These are phyloP conservation scores for Megaptera novaeangliae DNA, from an alignment of 2,113 vertebrate genomes.

Conservation along the genomic window DNA sequence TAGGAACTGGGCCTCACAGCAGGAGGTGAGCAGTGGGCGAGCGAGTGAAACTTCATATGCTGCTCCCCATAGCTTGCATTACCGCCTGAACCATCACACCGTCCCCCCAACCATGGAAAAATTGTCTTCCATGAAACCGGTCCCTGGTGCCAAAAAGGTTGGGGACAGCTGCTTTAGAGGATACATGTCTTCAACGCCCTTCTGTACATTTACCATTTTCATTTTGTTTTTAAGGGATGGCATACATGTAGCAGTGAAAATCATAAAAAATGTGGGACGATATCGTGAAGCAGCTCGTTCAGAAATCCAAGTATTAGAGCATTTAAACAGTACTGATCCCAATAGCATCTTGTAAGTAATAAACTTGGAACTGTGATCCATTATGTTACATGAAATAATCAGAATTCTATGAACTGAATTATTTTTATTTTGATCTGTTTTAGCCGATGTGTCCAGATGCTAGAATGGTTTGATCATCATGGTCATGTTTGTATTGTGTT, in stretches of 20 bases:
- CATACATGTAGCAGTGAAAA: conserved; percentile 95
- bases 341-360: conserved; percentile 85
- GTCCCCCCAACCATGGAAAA: too few species aligned
- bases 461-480: conserved; percentile 97
- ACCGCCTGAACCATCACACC: too few species aligned
- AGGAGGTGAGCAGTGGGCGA: too few species aligned
- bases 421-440: conserved; percentile 44
- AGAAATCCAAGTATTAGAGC: conserved; percentile 95
- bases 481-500: conserved; percentile 96
- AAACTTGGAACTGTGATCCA: background rate
- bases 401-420: background rate
- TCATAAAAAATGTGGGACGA: conserved; percentile 97
- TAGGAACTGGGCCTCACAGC: too few species aligned
- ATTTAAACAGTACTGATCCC: conserved; percentile 90
- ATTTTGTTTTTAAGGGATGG: conserved; percentile 80
- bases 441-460: conserved; percentile 94
- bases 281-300: conserved; percentile 96
- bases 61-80: too few species aligned
- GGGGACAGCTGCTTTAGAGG: background rate
- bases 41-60: too few species aligned
- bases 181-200: background rate
- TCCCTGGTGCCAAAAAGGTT: too few species aligned
- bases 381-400: background rate
- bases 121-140: too few species aligned
- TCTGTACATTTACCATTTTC: background rate